Percentiles rank a stretch among this genome's conserved stretches.
Conservation (phyloP, 2,797 vertebrate species). For the Neosilurus hyrtlii region DNA sequence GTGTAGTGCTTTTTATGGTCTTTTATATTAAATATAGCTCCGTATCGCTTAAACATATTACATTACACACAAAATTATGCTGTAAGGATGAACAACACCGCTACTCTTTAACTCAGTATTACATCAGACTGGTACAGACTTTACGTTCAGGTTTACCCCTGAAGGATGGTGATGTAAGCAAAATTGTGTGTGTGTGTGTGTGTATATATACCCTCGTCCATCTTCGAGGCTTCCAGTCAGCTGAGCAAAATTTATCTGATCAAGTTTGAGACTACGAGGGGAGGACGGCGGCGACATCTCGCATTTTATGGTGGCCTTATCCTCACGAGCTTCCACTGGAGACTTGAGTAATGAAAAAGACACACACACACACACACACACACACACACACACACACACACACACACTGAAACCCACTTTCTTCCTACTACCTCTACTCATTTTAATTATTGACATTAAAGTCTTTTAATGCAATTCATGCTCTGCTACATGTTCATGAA, state of each 20-base stretch:
- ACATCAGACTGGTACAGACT: too few species aligned
- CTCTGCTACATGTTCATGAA: background rate
- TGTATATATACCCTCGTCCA: constrained; percentile 78
- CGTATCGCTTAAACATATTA: too few species aligned
- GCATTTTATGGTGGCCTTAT: constrained; percentile 97
- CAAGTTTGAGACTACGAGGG: constrained; percentile 85
- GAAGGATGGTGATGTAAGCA: background rate
- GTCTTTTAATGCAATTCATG: background rate
- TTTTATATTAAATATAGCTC: too few species aligned
- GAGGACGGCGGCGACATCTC: constrained; percentile 95
- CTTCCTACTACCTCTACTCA: background rate
- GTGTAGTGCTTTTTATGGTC: too few species aligned
- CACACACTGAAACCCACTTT: background rate
- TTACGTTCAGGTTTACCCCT: background rate
- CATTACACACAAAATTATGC: too few species aligned
- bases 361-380: background rate
- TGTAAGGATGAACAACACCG: too few species aligned
- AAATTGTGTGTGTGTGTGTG: constrained; percentile 4
- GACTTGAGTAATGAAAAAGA: constrained; percentile 74
- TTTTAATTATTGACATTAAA: background rate
- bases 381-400: constrained; percentile 28
- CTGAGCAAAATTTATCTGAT: constrained; percentile 86
- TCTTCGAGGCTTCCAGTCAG: constrained; percentile 90
- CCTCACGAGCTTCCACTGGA: constrained; percentile 87
- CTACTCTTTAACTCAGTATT: too few species aligned